These are phyloP conservation scores for Macrotrachela quadricornifera DNA, from an alignment of 1,140 invertebrate genomes.

Conservation along the genomic window DNA sequence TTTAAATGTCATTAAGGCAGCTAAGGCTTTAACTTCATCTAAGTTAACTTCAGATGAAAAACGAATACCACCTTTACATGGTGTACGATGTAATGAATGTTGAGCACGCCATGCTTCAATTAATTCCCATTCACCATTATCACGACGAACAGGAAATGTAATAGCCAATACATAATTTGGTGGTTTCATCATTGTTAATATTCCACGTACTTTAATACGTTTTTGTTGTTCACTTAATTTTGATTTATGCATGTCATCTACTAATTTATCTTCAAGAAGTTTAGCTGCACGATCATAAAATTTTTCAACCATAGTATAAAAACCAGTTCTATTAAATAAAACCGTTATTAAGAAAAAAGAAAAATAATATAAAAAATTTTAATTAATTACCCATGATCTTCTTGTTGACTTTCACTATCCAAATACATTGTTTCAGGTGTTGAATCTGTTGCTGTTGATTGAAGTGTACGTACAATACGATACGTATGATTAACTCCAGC, in stretches of 20 bases:
- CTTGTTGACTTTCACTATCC: too few species aligned
- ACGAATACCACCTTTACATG: conserved; percentile 74
- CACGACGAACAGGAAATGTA: conserved; percentile 72
- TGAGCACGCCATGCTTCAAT: conserved; percentile 88
- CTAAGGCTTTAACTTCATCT: conserved; percentile 79
- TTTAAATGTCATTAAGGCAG: conserved; percentile 91
- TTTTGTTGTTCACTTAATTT: conserved; percentile 54
- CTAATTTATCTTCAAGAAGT: conserved; percentile 67
- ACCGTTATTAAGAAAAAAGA: too few species aligned
- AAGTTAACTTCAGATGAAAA: conserved; percentile 37
- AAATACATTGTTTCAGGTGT: too few species aligned
- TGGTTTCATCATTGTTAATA: conserved; percentile 71
- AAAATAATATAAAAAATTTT: too few species aligned
- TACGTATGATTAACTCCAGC: too few species aligned
- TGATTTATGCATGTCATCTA: conserved; percentile 51
- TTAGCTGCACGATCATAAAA: conserved; percentile 25
- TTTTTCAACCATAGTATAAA: conserved; percentile 18
- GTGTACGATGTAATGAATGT: conserved; percentile 82
- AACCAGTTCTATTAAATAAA: not conserved
- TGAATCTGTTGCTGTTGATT: too few species aligned
- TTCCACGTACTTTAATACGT: conserved; percentile 63
- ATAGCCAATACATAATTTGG: conserved; percentile 84
- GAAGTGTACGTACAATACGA: too few species aligned
- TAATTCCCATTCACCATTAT: conserved; percentile 86
- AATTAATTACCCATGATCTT: too few species aligned